Evolutionary conservation across 2,113 vertebrate genomes (phyloP), one percentile per base, ranked within the genome.

Genomic region (Bettongia penicillata): DNA sequence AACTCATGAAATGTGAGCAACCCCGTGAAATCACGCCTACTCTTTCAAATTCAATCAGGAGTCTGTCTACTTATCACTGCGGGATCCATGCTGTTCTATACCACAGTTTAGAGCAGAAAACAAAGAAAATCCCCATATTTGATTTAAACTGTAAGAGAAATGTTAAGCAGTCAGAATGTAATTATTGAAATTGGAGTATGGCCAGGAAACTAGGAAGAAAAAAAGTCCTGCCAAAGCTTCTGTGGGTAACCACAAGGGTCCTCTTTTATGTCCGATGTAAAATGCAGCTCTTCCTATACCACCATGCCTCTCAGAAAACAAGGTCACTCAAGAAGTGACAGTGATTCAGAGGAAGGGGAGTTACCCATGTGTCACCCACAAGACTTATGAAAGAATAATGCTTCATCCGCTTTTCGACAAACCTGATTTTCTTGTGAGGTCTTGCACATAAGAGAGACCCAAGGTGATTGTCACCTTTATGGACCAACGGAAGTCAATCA

Each of bases 91-190:
- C 22, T 94, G n/a, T 96, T 98, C 96, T 90, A 52, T 89, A 55
- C 53, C 91, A 95, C 57, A 57, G 96, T 43, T 49, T 61, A 92
- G 77, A 68, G 43, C 90, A 93, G 92, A 61, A 94, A 94, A 91
- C 61, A 22, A 92, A 94, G 92, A 57, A 53, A 94, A 91, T 94
- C 23, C 94, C 52, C 93, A 93, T 28, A 94, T 91, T 93, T 95
- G 61, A 97, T 14, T 95, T 89, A 96, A 96, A 94, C 26, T 53
- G 91, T 53, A 96, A 92, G 68, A 77, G 94, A 91, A 93, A 96
- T 96, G 31, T 91, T 91, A 97, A 68, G 68, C 94, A 77, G 95
- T 92, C 90, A 97, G 94, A 96, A 96, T 95, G 53, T 95, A 95
- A 95, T 96, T 96, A 94, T 43, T 94, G 52, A 96, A 96, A 53